Base-by-base conservation (phyloP, 2,888 invertebrate species). In the Endomychus coccineus region DNA sequence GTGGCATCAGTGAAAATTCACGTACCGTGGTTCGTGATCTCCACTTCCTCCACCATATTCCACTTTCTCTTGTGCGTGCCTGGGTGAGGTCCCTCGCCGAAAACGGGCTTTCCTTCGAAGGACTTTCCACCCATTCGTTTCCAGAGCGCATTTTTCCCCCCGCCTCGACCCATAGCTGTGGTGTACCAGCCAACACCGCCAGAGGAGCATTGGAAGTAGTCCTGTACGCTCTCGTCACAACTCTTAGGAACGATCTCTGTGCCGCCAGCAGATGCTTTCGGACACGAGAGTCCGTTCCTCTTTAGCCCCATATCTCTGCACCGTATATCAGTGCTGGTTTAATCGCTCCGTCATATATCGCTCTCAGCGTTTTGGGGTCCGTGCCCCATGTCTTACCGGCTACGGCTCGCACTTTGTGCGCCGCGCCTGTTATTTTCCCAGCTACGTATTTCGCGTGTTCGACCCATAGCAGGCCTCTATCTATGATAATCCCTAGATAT, bases 201-300 rank as follows among this genome's bases (percentile, higher is more conserved):
- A 25, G 11, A 7, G 27, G 7, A 9, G 5, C 27, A 7, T 6
- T 25, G 5, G 27, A 10, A 7, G 27, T 25, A 6, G 27, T 25
- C 27, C 27, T 25, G 27, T 25, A 25, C 6, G 27, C 27, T 9
- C 9, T 6, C 11, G 27, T 25, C 6, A 25, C 10, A 6, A 6
- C 27, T 6, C 5, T 6, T 7, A 25, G 27, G 5, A 25, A 7
- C 9, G 7, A 10, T 25, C 27, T 6, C 11, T 25, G 27, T 7
- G 11, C 11, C 27, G 9, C 11, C 9, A 7, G 9, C 9, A 25
- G 27, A 6, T 19, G 21, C n/a, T n/a, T 19, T 19, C n/a, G 6
- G 6, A 19, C 6, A 7, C 21, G 6, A 7, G 21, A 7, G 21
- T 19, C 21, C 21, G 21, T 19, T 19, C 6, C 21, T 19, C n/a